phyloP scores from a whole-genome alignment of 2,113 vertebrate species.

The Halcyon senegalensis region DNA sequence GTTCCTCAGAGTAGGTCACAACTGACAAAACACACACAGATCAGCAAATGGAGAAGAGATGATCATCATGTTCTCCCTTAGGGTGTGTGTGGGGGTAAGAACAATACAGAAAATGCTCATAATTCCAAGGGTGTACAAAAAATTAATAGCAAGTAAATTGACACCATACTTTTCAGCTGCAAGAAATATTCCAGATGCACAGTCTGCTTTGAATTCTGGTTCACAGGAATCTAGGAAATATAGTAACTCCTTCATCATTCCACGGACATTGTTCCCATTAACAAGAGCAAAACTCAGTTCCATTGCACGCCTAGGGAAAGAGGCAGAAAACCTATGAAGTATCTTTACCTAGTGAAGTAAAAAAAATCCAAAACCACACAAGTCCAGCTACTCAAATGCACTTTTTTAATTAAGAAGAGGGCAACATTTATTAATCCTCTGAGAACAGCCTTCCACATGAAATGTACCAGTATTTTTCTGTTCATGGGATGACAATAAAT shows the following conservation, averaged over 20 bases:
- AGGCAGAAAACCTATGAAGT: background rate
- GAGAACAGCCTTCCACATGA: background rate
- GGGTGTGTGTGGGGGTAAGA: background rate
- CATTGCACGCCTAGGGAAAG: constrained; percentile 90
- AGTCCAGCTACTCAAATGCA: background rate
- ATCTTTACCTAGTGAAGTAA: background rate
- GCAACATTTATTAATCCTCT: background rate
- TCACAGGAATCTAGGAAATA: constrained; percentile 99
- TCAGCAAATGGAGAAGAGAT: background rate
- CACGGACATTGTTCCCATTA: constrained; percentile 98
- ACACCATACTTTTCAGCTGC: constrained; percentile 94
- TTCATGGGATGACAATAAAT: background rate
- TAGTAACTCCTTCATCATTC: constrained; percentile 99
- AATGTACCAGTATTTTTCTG: background rate
- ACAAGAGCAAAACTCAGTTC: constrained; percentile 98
- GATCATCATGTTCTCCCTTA: background rate
- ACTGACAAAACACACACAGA: background rate
- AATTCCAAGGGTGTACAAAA: background rate
- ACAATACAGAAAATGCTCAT: background rate
- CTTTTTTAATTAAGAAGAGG: background rate
- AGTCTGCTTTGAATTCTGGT: constrained; percentile 98
- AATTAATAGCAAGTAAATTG: background rate
- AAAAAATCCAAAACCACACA: background rate
- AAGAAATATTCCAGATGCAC: constrained; percentile 97
- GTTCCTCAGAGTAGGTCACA: background rate